Evolutionary conservation across 1,140 invertebrate genomes (phyloP), one percentile per base, ranked within the genome.

Genomic region (Hydropsyche tenuis): DNA sequence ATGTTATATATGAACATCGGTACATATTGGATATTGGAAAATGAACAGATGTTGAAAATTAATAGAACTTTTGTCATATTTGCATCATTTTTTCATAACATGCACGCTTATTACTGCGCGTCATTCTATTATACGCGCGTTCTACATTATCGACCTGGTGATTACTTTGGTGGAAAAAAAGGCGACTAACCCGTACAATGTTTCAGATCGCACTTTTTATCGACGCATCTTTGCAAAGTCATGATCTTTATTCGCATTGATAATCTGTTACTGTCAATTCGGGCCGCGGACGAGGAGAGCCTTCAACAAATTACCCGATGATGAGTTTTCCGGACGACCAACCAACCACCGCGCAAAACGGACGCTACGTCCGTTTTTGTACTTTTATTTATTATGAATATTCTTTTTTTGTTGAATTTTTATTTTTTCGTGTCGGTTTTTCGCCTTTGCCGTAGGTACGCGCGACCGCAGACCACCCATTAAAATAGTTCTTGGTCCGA

Each of bases 181-280:
- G 30, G 30, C 30, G 30, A 37, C 30, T 37, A 37, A 37, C 30
- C 30, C 9, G 30, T 9, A 37, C 30, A 37, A 37, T 37, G 30
- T 37, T 37, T 37, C 30, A 37, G 30, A 37, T 37, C 30, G 30
- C 30, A 9, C 30, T 37, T 37, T 37, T 37, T 20, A 53, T 53
- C 48, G 16, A 18, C 48, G 16, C 48, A 53, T 20, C 60, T 63
- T 63, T 12, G 53, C 16, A 22, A 2, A 2, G 9, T 63, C 60
- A 25, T 16, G 63, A 66, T 66, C 63, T 43, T 66, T 45, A 53
- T 23, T 69, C 46, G 18, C 66, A 51, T 69, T 69, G 66, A 69
- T 69, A 51, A 69, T 69, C 66, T 69, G 66, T 69, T 69, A 69
- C 66, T 69, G 66, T 69, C 66, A 69, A 69, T 69, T 30, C 42